Evolutionary conservation across 2,888 invertebrate genomes (phyloP).

Genomic region (Eledone cirrhosa): DNA sequence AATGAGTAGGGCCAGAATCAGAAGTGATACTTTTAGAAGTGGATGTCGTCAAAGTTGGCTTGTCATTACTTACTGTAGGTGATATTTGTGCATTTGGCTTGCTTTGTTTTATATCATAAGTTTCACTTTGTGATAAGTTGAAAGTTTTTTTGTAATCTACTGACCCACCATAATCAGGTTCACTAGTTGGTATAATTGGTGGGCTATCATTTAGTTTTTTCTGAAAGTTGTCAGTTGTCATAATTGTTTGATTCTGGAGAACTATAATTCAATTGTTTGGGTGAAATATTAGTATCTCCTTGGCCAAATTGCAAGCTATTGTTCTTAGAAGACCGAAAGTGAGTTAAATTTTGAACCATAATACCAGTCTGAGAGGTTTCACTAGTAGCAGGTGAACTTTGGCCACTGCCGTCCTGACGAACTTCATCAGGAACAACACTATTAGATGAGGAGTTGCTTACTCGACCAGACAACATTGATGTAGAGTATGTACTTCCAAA

Average conservation of each 20-base stretch:
- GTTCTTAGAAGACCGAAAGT: not conserved
- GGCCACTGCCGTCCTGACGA: constrained; percentile 60
- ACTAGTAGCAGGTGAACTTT: constrained; percentile 61
- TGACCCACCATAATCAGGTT: not conserved
- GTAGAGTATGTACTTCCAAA: constrained; percentile 57
- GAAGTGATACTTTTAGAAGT: not conserved
- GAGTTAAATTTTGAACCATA: not conserved
- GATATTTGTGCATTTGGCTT: constrained; percentile 7
- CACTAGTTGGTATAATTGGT: not conserved
- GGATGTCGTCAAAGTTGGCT: too few relatives aligned
- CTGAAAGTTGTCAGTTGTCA: not conserved
- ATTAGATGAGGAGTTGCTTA: constrained; percentile 14
- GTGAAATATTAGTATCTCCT: not conserved
- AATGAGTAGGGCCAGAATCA: not conserved
- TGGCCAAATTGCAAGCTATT: not conserved
- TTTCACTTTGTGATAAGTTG: not conserved
- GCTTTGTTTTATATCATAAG: not conserved
- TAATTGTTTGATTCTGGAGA: too few relatives aligned
- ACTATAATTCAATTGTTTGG: not conserved
- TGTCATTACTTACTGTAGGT: too few relatives aligned
- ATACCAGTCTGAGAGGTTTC: constrained; percentile 43
- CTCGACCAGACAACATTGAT: constrained; percentile 42
- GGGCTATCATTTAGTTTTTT: not conserved
- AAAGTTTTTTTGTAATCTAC: not conserved
- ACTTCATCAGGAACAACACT: constrained; percentile 52